Conservation (phyloP, 2,113 vertebrate genomes). For the Malurus alboscapulatus region DNA sequence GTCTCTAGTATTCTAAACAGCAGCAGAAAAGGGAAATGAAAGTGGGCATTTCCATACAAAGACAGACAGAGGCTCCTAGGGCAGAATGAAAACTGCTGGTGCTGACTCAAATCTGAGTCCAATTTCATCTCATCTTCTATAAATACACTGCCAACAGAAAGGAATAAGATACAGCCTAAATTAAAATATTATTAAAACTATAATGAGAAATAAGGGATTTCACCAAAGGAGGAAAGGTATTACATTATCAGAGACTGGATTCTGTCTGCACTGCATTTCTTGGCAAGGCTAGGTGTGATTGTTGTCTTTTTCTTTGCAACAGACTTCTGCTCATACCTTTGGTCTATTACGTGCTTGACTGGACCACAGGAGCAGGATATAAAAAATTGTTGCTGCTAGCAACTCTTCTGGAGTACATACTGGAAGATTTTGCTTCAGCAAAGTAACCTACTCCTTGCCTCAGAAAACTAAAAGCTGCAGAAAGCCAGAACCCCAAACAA, state of each 20-base stretch:
- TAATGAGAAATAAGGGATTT: constrained; percentile 4
- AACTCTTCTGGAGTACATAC: background rate
- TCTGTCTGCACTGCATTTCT: background rate
- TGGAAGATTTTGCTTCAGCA: background rate
- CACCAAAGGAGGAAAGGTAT: background rate
- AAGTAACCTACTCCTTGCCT: background rate
- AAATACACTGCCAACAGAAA: background rate
- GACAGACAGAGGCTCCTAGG: background rate
- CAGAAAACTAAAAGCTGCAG: background rate
- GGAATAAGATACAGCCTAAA: background rate
- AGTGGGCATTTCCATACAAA: background rate
- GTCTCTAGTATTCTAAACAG: constrained; percentile 27
- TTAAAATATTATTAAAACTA: constrained; percentile 25
- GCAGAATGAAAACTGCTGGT: background rate
- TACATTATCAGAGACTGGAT: background rate
- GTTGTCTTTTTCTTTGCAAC: background rate
- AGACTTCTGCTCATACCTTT: background rate
- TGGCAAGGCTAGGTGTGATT: background rate
- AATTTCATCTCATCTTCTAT: background rate
- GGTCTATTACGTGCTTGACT: background rate
- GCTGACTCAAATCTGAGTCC: background rate
- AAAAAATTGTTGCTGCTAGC: background rate
- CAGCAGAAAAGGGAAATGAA: constrained; percentile 28
- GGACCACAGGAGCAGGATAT: background rate
- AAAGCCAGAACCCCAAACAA: background rate